phyloP scores from a whole-genome alignment of 2,888 invertebrate species.

The Crematogaster levior region DNA sequence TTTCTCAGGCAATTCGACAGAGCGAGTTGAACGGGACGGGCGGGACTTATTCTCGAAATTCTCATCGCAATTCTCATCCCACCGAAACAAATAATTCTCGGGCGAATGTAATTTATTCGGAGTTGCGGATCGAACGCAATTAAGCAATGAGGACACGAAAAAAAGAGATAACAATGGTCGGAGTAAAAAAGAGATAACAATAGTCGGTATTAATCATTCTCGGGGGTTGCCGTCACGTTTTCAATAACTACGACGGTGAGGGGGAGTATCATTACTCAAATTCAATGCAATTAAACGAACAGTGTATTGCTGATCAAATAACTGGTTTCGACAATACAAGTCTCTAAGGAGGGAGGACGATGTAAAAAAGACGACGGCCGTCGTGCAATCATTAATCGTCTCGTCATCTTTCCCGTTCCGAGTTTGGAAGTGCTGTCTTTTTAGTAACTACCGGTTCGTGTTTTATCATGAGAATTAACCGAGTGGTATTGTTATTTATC shows the following conservation, averaged over 20 bases:
- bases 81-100: conserved; percentile 40
- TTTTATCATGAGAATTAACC: conserved; percentile 23
- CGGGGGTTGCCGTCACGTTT: conserved; percentile 17
- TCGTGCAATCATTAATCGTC: conserved; percentile 30
- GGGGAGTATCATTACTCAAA: conserved; percentile 36
- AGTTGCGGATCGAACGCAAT: conserved; percentile 41
- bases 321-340: conserved; percentile 22
- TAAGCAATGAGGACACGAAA: conserved; percentile 11
- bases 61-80: conserved; percentile 23
- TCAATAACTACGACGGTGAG: conserved; percentile 32
- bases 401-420: conserved; percentile 5
- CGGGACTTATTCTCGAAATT: conserved; percentile 31
- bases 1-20: conserved; percentile 39
- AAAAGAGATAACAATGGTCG: conserved; percentile 36
- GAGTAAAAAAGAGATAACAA: conserved; percentile 25
- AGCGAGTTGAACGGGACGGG: neutral
- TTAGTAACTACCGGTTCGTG: neutral
- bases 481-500: conserved; percentile 31
- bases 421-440: conserved; percentile 6
- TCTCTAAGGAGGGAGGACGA: neutral
- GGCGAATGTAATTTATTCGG: conserved; percentile 45
- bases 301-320: conserved; percentile 29
- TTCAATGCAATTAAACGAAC: conserved; percentile 41
- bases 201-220: conserved; percentile 38
- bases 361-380: neutral